Percentiles rank a stretch among this genome's conserved stretches.
These are phyloP conservation scores for Arrhamphus sclerolepis DNA, from an alignment of 2,797 vertebrate species.

Conservation along the genomic window DNA sequence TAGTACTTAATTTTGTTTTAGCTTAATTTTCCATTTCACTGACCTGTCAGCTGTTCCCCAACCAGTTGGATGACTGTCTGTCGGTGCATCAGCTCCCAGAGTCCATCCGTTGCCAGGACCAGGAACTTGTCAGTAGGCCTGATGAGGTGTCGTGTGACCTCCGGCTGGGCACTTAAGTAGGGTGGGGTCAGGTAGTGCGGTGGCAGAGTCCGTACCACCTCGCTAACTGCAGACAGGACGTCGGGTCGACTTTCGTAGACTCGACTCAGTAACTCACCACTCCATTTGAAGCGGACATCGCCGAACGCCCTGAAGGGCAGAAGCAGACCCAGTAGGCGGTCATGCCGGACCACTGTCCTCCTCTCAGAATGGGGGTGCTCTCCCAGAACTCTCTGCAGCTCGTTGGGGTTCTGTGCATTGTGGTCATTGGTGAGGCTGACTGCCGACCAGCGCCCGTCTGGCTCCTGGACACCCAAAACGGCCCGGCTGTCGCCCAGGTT, in stretches of 20 bases:
- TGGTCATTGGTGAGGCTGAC: slow-evolving; percentile 71
- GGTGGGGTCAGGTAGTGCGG: slow-evolving; percentile 73
- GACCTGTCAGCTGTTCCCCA: slow-evolving; percentile 68
- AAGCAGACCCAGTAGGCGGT: slow-evolving; percentile 73
- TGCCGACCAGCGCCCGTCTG: slow-evolving; percentile 58
- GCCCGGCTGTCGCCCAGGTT: slow-evolving; percentile 77
- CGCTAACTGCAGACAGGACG: slow-evolving; percentile 21
- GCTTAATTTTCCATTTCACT: background rate
- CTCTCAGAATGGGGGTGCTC: slow-evolving; percentile 65
- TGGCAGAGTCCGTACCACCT: slow-evolving; percentile 36
- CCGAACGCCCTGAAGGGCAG: slow-evolving; percentile 77
- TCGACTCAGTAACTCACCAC: slow-evolving; percentile 57
- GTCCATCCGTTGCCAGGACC: slow-evolving; percentile 71
- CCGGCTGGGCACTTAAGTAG: slow-evolving; percentile 70
- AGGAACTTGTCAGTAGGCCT: slow-evolving; percentile 72
- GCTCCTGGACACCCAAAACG: slow-evolving; percentile 68
- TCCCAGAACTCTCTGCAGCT: slow-evolving; percentile 67
- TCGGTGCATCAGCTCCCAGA: slow-evolving; percentile 78
- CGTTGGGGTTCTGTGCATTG: slow-evolving; percentile 70
- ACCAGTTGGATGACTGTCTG: slow-evolving; percentile 70
- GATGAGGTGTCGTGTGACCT: slow-evolving; percentile 64
- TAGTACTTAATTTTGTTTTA: too few relatives aligned
- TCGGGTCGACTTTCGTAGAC: slow-evolving; percentile 55
- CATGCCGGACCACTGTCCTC: slow-evolving; percentile 66
- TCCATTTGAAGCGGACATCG: slow-evolving; percentile 76